Base-by-base conservation (phyloP, 2,888 invertebrate species). In the Tanytarsus gracilentus region DNA sequence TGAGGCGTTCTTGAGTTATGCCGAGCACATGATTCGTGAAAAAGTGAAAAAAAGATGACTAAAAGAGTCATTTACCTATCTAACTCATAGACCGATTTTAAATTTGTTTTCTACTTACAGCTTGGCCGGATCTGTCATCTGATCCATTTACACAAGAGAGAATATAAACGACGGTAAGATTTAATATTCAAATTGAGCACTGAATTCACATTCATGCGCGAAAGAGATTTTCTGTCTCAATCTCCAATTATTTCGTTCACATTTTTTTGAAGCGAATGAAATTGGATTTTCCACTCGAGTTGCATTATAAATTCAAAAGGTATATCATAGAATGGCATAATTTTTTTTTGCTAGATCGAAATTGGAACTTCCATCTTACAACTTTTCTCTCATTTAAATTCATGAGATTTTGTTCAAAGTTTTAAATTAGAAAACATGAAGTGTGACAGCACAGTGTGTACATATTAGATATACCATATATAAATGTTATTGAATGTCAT, bases 221-320 rank as follows among this genome's bases (percentile, higher is more conserved):
- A 1, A 16, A 36, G 36, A 14, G 16, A 36, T 36, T 36, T 40
- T 14, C 21, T 40, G 14, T 9, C 40, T 40, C 6, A 40, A 40
- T 40, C 16, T 18, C 16, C 6, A n/a, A n/a, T n/a, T 40, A 2
- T 40, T 40, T 40, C 14, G 14, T 9, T 21, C 40, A 40, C 40
- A 40, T 16, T 14, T 21, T n/a, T 40, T 40, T 40, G 21, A 40
- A 40, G 16, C 2, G 16, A 40, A 40, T 40, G 40, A 40, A 40
- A 40, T 40, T 40, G 40, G 40, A 40, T 40, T 40, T 40, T 40
- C 21, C 40, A 40, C 40, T 40, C 40, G 40, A 40, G 16, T 40
- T 40, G 40, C 40, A 40, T 40, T 18, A 40, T 18, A 40, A 18
- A 40, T 40, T 40, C 40, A 40, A 40, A n/a, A 40, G 36, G 36